Evolutionary conservation across 23 tunicate genomes (phyloP), one percentile per base, ranked within the genome.

Genomic region (Ascidia mentula): DNA sequence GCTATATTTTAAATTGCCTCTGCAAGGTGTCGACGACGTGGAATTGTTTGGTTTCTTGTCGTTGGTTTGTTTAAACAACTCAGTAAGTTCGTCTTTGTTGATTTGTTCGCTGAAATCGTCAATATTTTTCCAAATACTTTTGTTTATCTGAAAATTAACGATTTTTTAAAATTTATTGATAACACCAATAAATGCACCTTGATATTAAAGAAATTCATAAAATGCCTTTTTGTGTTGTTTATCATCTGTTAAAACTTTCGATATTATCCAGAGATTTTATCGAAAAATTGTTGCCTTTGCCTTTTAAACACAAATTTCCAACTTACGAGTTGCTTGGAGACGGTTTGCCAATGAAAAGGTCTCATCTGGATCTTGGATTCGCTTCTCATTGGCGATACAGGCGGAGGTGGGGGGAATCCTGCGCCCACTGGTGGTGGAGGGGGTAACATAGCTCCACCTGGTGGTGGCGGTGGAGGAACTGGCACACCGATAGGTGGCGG

Each of bases 91-190:
- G 18, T 80, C 77, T 7, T 69, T 40, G 38, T 75, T 40, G 1
- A 87, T 42, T 20, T 30, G 22, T 6, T 15, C 22, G 37, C 77
- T 73, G 6, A 81, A 42, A 26, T 80, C 86, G 24, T 77, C 76
- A 18, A 69, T 36, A 37, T 75, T 87, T 34, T 87, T 87, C 91
- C 91, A 87, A 80, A 87, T 80, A 45, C 91, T 87, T 36, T 87
- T 87, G 77, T 53, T 40, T 18, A 87, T 81, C 91, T 86, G 31
- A 31, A 45, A 77, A 32, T 15, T 15, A 32, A 36, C 15, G 18
- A 15, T 15, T n/a, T n/a, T n/a, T n/a, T n/a, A 69, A 69, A 4
- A 75, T 3, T 73, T 26, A 8, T 35, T 35, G 77, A 9, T 33
- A 73, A 12, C 32, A 9, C 28, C 12, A 31, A 9, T 22, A 69